Evolutionary conservation across 2,797 vertebrate genomes (phyloP).

Genomic region (Macropus fuliginosus): DNA sequence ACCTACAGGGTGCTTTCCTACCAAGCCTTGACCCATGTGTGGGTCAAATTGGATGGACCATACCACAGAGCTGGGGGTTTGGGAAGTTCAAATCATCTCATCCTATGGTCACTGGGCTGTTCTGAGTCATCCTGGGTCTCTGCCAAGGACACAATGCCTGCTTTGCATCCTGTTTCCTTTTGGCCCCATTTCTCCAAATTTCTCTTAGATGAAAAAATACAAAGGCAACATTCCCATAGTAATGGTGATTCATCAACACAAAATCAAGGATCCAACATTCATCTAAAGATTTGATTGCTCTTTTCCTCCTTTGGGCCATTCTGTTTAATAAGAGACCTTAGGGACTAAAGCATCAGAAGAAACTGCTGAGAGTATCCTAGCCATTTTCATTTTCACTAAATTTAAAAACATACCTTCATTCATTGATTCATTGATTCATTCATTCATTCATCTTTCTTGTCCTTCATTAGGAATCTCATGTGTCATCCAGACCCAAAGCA

Average conservation of each 20-base stretch:
- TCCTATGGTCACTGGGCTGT: constrained; percentile 1
- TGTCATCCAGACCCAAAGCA: constrained; percentile 6
- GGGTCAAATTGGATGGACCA: neutral
- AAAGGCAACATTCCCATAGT: constrained; percentile 59
- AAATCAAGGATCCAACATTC: constrained; percentile 31
- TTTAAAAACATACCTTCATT: constrained; percentile 43
- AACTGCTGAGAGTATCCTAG: constrained; percentile 49
- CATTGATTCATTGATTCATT: constrained; percentile 37
- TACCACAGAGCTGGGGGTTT: neutral
- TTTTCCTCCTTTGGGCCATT: neutral
- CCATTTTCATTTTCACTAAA: constrained; percentile 41
- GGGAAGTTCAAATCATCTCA: neutral
- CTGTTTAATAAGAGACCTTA: constrained; percentile 36
- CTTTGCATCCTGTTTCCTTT: constrained; percentile 59
- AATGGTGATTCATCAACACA: constrained; percentile 64
- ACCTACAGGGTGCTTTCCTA: neutral
- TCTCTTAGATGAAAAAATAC: constrained; percentile 70
- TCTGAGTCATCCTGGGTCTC: constrained; percentile 63
- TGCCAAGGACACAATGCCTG: constrained; percentile 52
- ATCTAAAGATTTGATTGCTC: constrained; percentile 18
- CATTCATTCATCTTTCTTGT: constrained; percentile 26
- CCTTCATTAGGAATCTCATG: constrained; percentile 21
- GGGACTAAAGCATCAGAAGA: neutral
- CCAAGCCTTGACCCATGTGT: neutral
- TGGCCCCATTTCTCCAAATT: constrained; percentile 63